Base-by-base conservation (phyloP, 2,113 vertebrate genomes). In the Cryptotis parvus region DNA sequence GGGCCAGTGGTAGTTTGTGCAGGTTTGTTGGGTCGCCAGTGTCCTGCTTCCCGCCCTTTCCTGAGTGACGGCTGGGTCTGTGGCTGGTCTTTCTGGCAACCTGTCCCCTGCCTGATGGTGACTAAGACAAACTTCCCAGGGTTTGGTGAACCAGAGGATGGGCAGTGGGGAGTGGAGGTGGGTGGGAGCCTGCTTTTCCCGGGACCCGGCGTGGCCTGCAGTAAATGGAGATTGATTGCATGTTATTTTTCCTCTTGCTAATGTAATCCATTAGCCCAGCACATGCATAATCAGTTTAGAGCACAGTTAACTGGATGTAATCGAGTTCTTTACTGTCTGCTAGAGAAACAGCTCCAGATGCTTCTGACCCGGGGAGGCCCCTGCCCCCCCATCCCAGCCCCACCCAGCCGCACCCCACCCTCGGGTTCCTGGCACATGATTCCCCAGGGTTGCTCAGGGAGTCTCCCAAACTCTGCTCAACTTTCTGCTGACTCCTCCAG, bases 281-380 rank as follows among this genome's bases (percentile, higher is more conserved):
- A 99, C 99, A 99, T 99, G 99, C 99, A 99, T 99, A 99, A 99
- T 99, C 99, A 99, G 99, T 99, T 99, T 99, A 99, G 99, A 99
- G 99, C 98, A 98, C 99, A 99, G 99, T 99, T 99, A 99, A 99
- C 99, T 98, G 99, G 99, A 98, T 99, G 99, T 99, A 99, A 99
- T 99, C 99, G 98, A 99, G 99, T 99, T 99, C 99, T 99, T 99
- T 98, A 98, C 99, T 99, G 99, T 99, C 98, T 99, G 99, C 98
- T 98, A 98, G 98, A 99, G 99, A 99, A 99, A 99, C 99, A 98
- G 98, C 98, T 99, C 99, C 99, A 99, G 98, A 99, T 99, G 99
- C 98, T 97, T 98, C 97, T 94, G 93, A 87, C 86, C 97, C 69
- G 45, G 97, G 96, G 96, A 97, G 97, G 89, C 61, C 78, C 66